Evolutionary conservation across 35 echinoderm and acorn worm genomes (phyloP).

Genomic region (Ophiothrix spiculata): DNA sequence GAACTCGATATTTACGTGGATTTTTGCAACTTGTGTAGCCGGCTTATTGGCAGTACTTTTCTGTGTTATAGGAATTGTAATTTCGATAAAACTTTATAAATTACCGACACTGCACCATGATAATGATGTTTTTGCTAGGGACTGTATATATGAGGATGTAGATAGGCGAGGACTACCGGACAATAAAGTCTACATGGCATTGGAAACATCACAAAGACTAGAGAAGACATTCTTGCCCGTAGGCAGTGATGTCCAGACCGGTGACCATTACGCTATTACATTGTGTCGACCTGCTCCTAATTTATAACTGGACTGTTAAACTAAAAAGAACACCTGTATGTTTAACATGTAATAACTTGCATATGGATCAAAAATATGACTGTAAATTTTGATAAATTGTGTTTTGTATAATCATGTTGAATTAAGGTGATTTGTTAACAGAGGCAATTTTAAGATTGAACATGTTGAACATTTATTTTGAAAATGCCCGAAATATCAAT

Average conservation of each 20-base stretch:
- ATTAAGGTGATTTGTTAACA: too few species aligned
- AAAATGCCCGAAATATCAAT: too few species aligned
- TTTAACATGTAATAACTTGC: too few species aligned
- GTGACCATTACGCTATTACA: not conserved
- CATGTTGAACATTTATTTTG: too few species aligned
- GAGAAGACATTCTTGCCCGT: not conserved
- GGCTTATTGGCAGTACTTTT: not conserved
- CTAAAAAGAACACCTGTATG: too few species aligned
- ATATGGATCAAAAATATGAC: too few species aligned
- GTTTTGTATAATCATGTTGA: too few species aligned
- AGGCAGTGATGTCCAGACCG: not conserved
- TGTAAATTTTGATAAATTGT: too few species aligned
- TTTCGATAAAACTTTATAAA: not conserved
- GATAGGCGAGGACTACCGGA: not conserved
- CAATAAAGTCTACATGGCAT: constrained; percentile 9
- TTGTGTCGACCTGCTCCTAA: not conserved
- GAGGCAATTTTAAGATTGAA: too few species aligned
- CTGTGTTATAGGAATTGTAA: not conserved
- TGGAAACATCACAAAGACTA: not conserved
- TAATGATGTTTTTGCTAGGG: not conserved
- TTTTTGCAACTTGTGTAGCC: not conserved
- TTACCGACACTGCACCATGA: not conserved
- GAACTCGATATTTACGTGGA: not conserved
- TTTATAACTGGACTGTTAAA: too few species aligned
- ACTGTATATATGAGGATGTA: not conserved